phyloP scores from a whole-genome alignment of 2,113 vertebrate genomes.

The Lepisosteus oculatus region DNA sequence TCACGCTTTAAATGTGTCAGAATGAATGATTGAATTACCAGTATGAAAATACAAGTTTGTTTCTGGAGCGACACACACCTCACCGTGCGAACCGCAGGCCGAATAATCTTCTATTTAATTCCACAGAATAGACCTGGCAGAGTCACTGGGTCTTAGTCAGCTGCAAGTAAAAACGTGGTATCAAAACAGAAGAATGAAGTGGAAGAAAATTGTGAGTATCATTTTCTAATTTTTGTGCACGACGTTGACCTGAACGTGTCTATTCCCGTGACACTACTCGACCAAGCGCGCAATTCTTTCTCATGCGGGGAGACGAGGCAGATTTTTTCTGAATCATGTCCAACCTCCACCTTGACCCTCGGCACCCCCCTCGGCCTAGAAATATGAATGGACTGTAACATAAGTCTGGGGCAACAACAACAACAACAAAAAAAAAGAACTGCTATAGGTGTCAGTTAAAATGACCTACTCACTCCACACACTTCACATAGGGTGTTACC shows the following conservation, averaged over 20 bases:
- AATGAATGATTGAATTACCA: too few relatives aligned
- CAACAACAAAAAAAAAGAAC: too few relatives aligned
- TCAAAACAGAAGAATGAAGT: constrained; percentile 98
- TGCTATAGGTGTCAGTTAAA: too few relatives aligned
- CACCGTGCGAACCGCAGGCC: not conserved
- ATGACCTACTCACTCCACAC: too few relatives aligned
- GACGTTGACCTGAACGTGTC: not conserved
- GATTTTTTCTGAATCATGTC: not conserved
- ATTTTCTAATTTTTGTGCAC: not conserved
- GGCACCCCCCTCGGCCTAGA: too few relatives aligned
- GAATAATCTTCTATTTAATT: constrained; percentile 20
- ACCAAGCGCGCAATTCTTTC: not conserved
- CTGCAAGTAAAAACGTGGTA: constrained; percentile 99
- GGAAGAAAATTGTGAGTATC: constrained; percentile 98
- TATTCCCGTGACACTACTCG: not conserved
- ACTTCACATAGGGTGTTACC: too few relatives aligned
- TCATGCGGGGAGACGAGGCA: not conserved
- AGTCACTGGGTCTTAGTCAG: constrained; percentile 95
- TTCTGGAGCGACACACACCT: too few relatives aligned
- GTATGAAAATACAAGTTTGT: too few relatives aligned
- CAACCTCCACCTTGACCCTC: not conserved
- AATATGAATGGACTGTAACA: too few relatives aligned
- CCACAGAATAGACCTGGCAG: constrained; percentile 95
- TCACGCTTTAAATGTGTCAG: too few relatives aligned
- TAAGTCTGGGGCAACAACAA: too few relatives aligned